Evolutionary conservation across 2,888 invertebrate genomes (phyloP).

Genomic region (Eugnorisma glareosa): DNA sequence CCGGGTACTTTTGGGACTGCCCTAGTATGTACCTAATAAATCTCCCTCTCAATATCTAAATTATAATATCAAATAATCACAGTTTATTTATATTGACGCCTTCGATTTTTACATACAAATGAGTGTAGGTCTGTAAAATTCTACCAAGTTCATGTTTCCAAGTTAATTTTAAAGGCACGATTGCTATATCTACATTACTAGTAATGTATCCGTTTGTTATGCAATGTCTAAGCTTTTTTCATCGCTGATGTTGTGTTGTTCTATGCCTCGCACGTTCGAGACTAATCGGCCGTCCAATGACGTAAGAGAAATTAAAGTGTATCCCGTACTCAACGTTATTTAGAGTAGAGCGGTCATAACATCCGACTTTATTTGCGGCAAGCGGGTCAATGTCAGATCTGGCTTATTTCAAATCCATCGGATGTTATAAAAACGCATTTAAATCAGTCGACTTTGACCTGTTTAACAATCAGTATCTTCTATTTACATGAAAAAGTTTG

Average conservation of each 20-base stretch:
- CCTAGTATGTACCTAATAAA: neutral
- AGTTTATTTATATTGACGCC: neutral
- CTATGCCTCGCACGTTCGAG: neutral
- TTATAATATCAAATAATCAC: neutral
- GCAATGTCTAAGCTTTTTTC: neutral
- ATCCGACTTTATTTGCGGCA: conserved; percentile 62
- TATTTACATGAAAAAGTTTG: conserved; percentile 2
- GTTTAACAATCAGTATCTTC: conserved; percentile 39
- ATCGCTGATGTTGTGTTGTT: conserved; percentile 5
- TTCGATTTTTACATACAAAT: neutral
- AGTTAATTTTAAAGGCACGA: neutral
- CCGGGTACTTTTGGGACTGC: neutral
- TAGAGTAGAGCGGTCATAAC: conserved; percentile 54
- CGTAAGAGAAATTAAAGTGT: conserved; percentile 54
- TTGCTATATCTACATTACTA: neutral
- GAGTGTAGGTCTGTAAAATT: too few relatives aligned
- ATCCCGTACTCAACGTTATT: conserved; percentile 45
- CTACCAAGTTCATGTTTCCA: neutral
- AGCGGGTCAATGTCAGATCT: conserved; percentile 70
- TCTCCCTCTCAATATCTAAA: neutral
- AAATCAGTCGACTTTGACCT: conserved; percentile 68
- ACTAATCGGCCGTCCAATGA: conserved; percentile 23
- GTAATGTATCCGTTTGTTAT: neutral
- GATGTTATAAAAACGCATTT: conserved; percentile 53
- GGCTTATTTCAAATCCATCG: conserved; percentile 54